Conservation (phyloP, 2,797 vertebrate genomes). For the Gadopsis marmoratus region DNA sequence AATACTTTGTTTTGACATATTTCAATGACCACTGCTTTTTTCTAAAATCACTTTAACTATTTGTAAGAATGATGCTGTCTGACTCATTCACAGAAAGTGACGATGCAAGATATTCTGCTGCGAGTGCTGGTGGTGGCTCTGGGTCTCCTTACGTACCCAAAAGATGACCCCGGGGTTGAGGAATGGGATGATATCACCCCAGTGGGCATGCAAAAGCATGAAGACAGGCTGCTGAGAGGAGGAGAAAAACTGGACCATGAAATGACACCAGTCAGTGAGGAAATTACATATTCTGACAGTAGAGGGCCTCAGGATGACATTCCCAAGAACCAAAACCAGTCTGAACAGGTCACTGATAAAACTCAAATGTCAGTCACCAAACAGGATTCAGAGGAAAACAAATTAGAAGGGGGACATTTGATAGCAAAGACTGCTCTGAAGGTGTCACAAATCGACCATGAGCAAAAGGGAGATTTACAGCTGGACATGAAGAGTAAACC, state of each 20-base stretch:
- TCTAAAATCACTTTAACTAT: not conserved
- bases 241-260: constrained; percentile 79
- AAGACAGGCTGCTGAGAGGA: constrained; percentile 80
- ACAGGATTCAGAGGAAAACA: constrained; percentile 1
- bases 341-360: constrained; percentile 1
- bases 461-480: constrained; percentile 12
- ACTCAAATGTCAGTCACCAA: constrained; percentile 4
- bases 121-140: constrained; percentile 88
- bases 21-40: not conserved
- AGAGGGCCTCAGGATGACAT: not conserved
- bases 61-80: constrained; percentile 5
- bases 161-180: constrained; percentile 80
- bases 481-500: not conserved
- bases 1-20: not conserved
- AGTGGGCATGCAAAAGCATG: constrained; percentile 81
- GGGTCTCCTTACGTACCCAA: constrained; percentile 87
- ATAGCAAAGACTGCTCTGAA: not conserved
- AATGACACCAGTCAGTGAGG: constrained; percentile 40
- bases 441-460: constrained; percentile 1
- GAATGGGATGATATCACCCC: constrained; percentile 81
- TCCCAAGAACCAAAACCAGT: not conserved
- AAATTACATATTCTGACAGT: constrained; percentile 42
- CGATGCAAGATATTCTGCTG: constrained; percentile 89
- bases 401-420: constrained; percentile 1
- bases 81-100: constrained; percentile 70